Percentiles rank a stretch among this genome's conserved stretches.
Conservation (phyloP, 2,888 invertebrate genomes). For the Idaea straminata region DNA sequence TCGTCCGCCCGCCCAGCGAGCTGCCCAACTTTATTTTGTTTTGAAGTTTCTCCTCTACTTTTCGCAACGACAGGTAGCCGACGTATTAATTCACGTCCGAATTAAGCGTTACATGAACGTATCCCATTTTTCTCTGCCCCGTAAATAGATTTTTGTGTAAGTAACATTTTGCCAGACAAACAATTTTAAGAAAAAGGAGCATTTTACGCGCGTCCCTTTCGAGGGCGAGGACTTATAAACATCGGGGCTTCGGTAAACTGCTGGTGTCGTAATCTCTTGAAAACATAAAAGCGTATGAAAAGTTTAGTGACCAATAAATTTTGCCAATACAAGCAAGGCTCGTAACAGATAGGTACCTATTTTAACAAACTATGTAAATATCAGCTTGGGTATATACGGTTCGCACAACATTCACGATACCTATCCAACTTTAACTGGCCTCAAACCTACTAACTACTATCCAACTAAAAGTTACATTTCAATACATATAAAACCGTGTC, state of each 20-base stretch:
- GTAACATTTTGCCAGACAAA: conserved; percentile 44
- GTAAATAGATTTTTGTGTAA: conserved; percentile 38
- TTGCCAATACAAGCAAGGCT: conserved; percentile 57
- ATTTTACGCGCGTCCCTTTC: conserved; percentile 50
- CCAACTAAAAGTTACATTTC: background rate
- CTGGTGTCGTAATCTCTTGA: conserved; percentile 59
- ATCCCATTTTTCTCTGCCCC: conserved; percentile 13
- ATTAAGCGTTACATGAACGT: conserved; percentile 18
- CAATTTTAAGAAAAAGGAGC: conserved; percentile 46
- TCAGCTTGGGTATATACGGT: conserved; percentile 9
- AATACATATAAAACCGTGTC: background rate
- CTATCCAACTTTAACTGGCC: background rate
- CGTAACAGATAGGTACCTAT: conserved; percentile 34
- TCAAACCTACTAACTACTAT: conserved; percentile 12
- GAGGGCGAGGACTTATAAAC: conserved; percentile 53
- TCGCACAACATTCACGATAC: background rate
- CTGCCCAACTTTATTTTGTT: conserved; percentile 48
- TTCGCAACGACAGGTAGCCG: conserved; percentile 37
- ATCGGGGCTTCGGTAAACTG: conserved; percentile 49
- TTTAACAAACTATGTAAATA: conserved; percentile 38
- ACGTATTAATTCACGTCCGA: conserved; percentile 24
- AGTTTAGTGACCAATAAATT: conserved; percentile 70
- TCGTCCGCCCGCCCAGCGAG: conserved; percentile 21
- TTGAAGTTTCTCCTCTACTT: conserved; percentile 36
- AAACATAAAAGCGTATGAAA: conserved; percentile 70